These are phyloP conservation scores for Epistrophella euchroma DNA, from an alignment of 2,888 invertebrate genomes.

Conservation along the genomic window DNA sequence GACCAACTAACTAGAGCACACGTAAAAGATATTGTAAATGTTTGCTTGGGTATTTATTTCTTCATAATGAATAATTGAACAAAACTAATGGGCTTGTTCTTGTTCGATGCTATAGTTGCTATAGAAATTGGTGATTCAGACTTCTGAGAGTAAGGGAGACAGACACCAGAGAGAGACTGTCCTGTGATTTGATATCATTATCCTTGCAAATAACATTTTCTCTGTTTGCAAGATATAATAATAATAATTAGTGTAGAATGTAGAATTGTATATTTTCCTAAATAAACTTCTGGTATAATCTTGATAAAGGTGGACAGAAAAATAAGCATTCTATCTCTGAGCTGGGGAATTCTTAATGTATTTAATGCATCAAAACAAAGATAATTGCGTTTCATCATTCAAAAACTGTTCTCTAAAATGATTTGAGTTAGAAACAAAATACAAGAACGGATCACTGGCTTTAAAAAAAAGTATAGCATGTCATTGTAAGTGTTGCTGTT, in stretches of 20 bases:
- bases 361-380: too few relatives aligned
- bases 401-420: too few relatives aligned
- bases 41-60: slow-evolving; percentile 56
- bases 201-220: slow-evolving; percentile 28
- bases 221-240: slow-evolving; percentile 7
- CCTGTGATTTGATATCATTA: slow-evolving; percentile 43
- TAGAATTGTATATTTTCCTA: background rate
- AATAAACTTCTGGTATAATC: background rate
- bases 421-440: too few relatives aligned
- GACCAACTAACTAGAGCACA: slow-evolving; percentile 29
- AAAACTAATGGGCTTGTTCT: slow-evolving; percentile 42
- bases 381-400: too few relatives aligned
- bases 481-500: too few relatives aligned
- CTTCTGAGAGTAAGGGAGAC: background rate
- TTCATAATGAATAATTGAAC: slow-evolving; percentile 66
- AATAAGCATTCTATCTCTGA: background rate
- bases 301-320: background rate
- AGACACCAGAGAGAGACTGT: background rate
- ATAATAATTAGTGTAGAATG: slow-evolving; percentile 2
- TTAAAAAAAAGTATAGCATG: too few relatives aligned
- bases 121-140: slow-evolving; percentile 23
- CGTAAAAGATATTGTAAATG: slow-evolving; percentile 45
- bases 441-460: too few relatives aligned
- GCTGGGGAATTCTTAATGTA: too few relatives aligned
- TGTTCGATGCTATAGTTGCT: background rate